These are phyloP conservation scores for Rhadina sibilatrix DNA, from an alignment of 2,113 vertebrate genomes.

Conservation along the genomic window DNA sequence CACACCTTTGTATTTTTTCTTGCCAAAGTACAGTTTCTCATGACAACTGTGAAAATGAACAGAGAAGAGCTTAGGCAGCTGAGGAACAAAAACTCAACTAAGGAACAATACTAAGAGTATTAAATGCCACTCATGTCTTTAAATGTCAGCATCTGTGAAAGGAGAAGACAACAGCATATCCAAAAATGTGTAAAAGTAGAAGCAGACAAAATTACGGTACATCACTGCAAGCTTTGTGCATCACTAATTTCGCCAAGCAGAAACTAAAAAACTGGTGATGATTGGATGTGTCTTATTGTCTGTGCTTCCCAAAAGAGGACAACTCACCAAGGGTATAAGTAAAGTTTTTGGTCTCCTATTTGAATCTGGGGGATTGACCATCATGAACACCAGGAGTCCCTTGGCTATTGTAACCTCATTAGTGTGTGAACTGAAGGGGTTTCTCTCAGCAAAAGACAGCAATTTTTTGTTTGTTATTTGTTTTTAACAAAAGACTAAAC, in stretches of 20 bases:
- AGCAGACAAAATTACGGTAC: neutral
- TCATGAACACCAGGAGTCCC: neutral
- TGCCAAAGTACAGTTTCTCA: neutral
- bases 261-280: neutral
- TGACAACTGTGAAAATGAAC: neutral
- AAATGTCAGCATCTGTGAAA: neutral
- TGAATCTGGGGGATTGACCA: neutral
- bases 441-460: neutral
- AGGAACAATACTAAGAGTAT: neutral
- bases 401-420: neutral
- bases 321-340: neutral
- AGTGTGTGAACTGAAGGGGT: neutral
- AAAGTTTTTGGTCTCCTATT: neutral
- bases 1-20: neutral
- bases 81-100: neutral
- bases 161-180: neutral
- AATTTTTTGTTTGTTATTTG: rapidly evolving
- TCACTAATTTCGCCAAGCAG: neutral
- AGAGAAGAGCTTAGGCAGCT: neutral
- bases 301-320: neutral
- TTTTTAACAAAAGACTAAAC: neutral
- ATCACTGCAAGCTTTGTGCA: neutral
- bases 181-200: neutral
- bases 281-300: neutral
- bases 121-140: neutral